Base-by-base conservation (phyloP, 64 coral and sea anemone genomes). In the Porites australiensis region DNA sequence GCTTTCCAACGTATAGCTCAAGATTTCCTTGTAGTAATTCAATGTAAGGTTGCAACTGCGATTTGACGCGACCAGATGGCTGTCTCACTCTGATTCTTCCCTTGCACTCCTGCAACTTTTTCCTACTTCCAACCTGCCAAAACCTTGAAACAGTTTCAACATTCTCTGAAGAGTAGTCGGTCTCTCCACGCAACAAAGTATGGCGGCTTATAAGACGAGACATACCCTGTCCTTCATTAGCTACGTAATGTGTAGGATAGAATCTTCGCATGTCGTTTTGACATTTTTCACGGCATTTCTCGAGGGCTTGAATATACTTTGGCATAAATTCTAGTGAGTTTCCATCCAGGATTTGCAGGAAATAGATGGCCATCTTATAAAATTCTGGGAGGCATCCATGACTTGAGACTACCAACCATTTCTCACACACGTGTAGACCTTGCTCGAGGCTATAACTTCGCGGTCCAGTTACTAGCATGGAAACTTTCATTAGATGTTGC, bases 1-100 rank as follows among this genome's bases (percentile, higher is more conserved):
- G 88, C 84, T 94, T 98, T 44, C 91, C 96, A 54, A 96, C 94
- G 55, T 92, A 91, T 18, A 98, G 77, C 72, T 94, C 88, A 45
- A 98, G 82, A 27, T 91, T 94, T 23, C 96, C 92, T 58, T 91
- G 92, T 22, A 94, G 27, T 44, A 98, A 77, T 27, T 98, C 96
- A 53, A 98, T 94, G 52, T 49, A 70, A 14, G 75, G 77, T n/a
- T n/a, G n/a, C n/a, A n/a, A n/a, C 45, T 88, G 70, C 21, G 79
- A 49, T 82, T 88, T 65, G 6, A 45, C 70, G 21, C 52, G 15
- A 16, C 78, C 54, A 6, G 91, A 70, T 18, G 58, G 77, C 55
- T 22, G 60, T 48, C 82, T 90, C 53, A 83, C 64, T 83, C 96
- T 75, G 15, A 98, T 94, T 51, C 96, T 83, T 20, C 96, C 96